Base-by-base conservation (phyloP, 2,113 vertebrate species). In the Circaetus gallicus region DNA sequence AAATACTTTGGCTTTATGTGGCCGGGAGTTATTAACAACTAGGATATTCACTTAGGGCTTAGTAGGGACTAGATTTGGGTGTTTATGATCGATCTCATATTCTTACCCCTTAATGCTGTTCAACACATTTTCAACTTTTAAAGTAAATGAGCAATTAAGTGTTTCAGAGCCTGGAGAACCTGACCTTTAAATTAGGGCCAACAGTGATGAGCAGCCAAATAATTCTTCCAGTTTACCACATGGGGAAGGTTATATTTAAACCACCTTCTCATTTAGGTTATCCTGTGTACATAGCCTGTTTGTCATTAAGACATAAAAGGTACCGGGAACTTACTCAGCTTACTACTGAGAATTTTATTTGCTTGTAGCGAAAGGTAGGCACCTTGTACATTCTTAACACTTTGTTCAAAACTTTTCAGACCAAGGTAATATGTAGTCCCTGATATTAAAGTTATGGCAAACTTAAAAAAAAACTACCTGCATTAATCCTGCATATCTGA, bases 381-480 rank as follows among this genome's bases (percentile, higher is more conserved):
- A 61, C 3, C 6, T 45, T 61, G 5, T 53, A 43, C 49, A 56
- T 50, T 70, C 38, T 74, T 59, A 76, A 72, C 45, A 34, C 8
- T 26, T 20, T 50, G 2, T 42, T 72, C 13, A 43, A 49, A n/a
- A 66, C 31, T 43, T 74, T 90, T 82, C 56, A 85, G 65, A 88
- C 20, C 11, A 59, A 82, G 26, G 13, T 16, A 76, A 42, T 47
- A 73, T 9, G 20, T 58, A 81, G 24, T 25, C 11, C 5, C 36
- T 19, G 43, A 67, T 31, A 73, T 10, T 71, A 31, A 55, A 83
- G 21, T 58, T 56, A 40, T 11, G 19, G 36, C 11, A 55, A 76
- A 82, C 17, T 61, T 32, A 16, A 79, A 56, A 73, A 25, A 28
- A 3, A 0, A 2, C 14, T 8, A 43, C 3, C 7, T 3, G 0